Base-by-base conservation (phyloP, 2,113 vertebrate genomes). In the Cebus imitator region DNA sequence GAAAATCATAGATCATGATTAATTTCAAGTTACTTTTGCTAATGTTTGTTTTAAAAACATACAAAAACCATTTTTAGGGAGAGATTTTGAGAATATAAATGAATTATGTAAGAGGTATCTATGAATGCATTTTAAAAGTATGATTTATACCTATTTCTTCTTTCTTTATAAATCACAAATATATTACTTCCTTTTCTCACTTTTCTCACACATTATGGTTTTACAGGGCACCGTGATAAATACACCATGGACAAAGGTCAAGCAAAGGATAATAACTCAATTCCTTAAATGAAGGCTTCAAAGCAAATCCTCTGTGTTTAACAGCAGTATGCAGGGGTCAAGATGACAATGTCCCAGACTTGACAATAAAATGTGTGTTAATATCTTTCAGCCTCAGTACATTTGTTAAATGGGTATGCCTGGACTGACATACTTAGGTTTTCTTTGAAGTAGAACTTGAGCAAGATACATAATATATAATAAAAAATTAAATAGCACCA, bases 191-290 rank as follows among this genome's bases (percentile, higher is more conserved):
- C 43, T 76, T 97, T 97, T 89, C 92, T 97, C 64, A 92, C 75
- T 98, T 97, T 97, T 97, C 91, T 97, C 95, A 87, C 93, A 80
- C 96, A 64, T 97, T 92, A 98, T 98, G 97, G 94, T 98, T 97
- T 98, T 98, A 97, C 66, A 95, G 97, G 97, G 96, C 95, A 72
- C 89, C 85, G 80, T 98, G 98, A 99, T 99, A 97, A 99, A 99
- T 99, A 97, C 92, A 87, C 96, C 81, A 92, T 89, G 97, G 98
- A 98, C 98, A 99, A 98, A 99, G 98, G 98, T 99, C 98, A 99
- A 97, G 90, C 97, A 98, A 98, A 98, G 97, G 96, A 98, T 98
- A 98, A 99, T 99, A 99, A 98, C 96, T 99, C 98, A 98, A 97
- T 98, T 98, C 89, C 93, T 98, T 98, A 98, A 98, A 98, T 98